Evolutionary conservation across 2,888 invertebrate genomes (phyloP), one percentile per base, ranked within the genome.

Genomic region (Euplagia quadripunctaria): DNA sequence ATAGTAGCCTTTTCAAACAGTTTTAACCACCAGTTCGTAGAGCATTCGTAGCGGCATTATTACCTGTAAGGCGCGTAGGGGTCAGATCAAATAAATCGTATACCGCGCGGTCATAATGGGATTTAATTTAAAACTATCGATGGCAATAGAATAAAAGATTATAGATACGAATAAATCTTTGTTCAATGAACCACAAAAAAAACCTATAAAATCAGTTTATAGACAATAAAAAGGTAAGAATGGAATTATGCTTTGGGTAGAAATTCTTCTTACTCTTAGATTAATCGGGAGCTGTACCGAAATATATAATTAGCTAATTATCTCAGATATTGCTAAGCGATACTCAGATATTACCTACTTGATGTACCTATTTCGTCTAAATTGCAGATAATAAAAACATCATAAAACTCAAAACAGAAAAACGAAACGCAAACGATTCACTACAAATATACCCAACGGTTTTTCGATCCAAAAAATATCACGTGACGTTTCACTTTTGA

Each of bases 401-500:
- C 7, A 52, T 43, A 17, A 12, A 64, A 64, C 4, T 41, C 9
- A 71, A 68, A 69, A 31, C 43, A 55, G 65, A 71, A 43, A 77
- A 77, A 75, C 71, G 74, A 74, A 80, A 69, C 58, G 76, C 11
- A n/a, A 64, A 70, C 14, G 1, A 4, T 64, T 64, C 76, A 75
- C 67, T 20, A 61, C 58, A 70, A 79, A 78, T 31, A 31, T 80
- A 72, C 64, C 69, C 52, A 78, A 77, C 7, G 63, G 68, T 20
- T 16, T 72, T 83, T 83, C 79, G 83, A 79, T 82, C 77, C 70
- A 75, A 75, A 75, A 81, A 76, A 78, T 84, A 77, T 77, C 79
- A 82, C 82, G 76, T 83, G 81, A 80, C 78, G 82, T 78, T 82
- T 78, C 82, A 85, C 84, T 80, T 81, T 83, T 87, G 87, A 88